Evolutionary conservation across 2,797 vertebrate genomes (phyloP), one percentile per base, ranked within the genome.

Genomic region (Neostethus bicornis): DNA sequence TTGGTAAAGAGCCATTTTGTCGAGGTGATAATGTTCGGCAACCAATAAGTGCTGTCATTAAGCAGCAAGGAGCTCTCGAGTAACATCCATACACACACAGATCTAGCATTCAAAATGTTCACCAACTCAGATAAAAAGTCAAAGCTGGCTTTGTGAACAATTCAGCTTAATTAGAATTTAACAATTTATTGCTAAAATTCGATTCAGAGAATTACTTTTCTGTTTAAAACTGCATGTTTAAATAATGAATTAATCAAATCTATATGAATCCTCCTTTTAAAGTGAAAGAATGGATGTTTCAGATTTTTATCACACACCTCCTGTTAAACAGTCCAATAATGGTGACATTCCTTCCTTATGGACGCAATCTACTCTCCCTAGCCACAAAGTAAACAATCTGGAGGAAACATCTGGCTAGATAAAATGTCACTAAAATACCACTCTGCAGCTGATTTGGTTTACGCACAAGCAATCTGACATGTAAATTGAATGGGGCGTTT

Each of bases 1-100:
- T 73, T 77, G 77, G 66, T 63, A 70, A 82, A 79, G 80, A 74
- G 67, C 60, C 23, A 51, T 75, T 82, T 69, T 54, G 66, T 48
- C 48, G 61, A 79, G 55, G 69, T 68, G 73, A 66, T 73, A 73
- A 81, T 74, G 75, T 67, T 59, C 64, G 16, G 59, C 63, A 72
- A 61, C 61, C 61, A 58, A 61, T 75, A 77, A 83, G 64, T 58
- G 66, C 53, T 43, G 71, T 78, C 42, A 63, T 85, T 76, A 86
- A 62, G 61, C 19, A 3, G 64, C 73, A 45, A 47, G 70, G 62
- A 73, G 62, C 56, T 38, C 62, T 60, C 37, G 48, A 56, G 56
- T 66, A 58, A 73, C 71, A 65, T 77, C 70, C 49, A 75, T 80
- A 79, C 80, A 81, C 70, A 72, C 56, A 46, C 19, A 43, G 62